phyloP scores from a whole-genome alignment of 2,888 invertebrate genomes.

The Machimus atricapillus region DNA sequence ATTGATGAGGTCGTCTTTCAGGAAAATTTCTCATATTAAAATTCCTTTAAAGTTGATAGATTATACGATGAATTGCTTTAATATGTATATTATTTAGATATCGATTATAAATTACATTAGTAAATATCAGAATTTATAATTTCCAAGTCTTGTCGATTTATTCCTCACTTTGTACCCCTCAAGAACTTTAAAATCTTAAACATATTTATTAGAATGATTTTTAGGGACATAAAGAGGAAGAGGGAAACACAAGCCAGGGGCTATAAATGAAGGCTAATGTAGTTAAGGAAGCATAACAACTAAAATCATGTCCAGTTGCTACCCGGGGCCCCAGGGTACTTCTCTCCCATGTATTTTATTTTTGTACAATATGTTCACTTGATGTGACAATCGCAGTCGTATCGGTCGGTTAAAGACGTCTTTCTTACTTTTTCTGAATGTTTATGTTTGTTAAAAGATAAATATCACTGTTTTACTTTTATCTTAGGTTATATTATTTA shows the following conservation, averaged over 20 bases:
- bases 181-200: neutral
- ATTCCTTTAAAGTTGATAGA: neutral
- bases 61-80: neutral
- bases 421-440: too few relatives aligned
- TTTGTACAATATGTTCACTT: neutral
- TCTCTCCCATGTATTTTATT: neutral
- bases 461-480: neutral
- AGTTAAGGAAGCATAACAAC: neutral
- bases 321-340: neutral
- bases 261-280: neutral
- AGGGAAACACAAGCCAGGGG: neutral
- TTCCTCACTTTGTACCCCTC: neutral
- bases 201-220: neutral
- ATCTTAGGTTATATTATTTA: too few relatives aligned
- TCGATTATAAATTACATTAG: too few relatives aligned
- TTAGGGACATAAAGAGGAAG: neutral
- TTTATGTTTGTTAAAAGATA: neutral
- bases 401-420: too few relatives aligned
- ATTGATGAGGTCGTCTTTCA: neutral
- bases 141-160: neutral
- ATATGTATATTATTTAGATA: too few relatives aligned
- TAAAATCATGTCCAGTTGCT: neutral
- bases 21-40: neutral
- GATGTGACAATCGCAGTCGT: too few relatives aligned
- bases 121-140: neutral